phyloP scores from a whole-genome alignment of 2,797 vertebrate genomes.

The Gobionotothen gibberifrons region DNA sequence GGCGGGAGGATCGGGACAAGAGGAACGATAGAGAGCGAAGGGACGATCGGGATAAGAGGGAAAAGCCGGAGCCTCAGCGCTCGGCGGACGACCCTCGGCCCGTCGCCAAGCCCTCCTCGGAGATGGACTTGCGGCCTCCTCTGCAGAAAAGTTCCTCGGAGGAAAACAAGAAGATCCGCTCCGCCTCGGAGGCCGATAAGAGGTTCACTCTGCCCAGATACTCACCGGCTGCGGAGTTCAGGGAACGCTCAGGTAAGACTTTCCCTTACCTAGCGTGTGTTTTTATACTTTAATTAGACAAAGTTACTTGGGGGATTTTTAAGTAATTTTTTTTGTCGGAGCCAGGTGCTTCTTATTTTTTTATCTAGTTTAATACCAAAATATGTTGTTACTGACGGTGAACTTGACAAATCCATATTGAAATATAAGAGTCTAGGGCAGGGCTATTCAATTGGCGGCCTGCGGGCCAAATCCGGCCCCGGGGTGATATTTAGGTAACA shows the following conservation, averaged over 20 bases:
- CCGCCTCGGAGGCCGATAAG: conserved; percentile 69
- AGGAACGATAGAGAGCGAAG: conserved; percentile 64
- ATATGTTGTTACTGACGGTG: too few relatives aligned
- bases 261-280: not conserved
- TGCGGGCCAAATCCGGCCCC: too few relatives aligned
- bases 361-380: too few relatives aligned
- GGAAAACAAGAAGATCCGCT: conserved; percentile 58
- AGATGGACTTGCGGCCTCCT: conserved; percentile 62
- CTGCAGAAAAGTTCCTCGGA: conserved; percentile 78
- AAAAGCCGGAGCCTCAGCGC: conserved; percentile 43
- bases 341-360: too few relatives aligned
- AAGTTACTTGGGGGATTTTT: too few relatives aligned
- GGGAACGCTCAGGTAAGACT: conserved; percentile 75
- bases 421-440: too few relatives aligned
- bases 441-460: too few relatives aligned
- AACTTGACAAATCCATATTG: too few relatives aligned
- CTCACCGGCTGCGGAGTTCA: conserved; percentile 61
- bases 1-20: conserved; percentile 46
- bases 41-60: conserved; percentile 63
- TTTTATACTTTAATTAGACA: not conserved
- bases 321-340: too few relatives aligned
- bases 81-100: conserved; percentile 23
- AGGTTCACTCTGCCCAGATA: conserved; percentile 78
- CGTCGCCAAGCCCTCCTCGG: conserved; percentile 67
- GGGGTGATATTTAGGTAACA: too few relatives aligned